Percentiles rank a stretch among this genome's conserved stretches.
phyloP scores from a whole-genome alignment of 2,797 vertebrate species.

The Enteromius unitaeniatus region DNA sequence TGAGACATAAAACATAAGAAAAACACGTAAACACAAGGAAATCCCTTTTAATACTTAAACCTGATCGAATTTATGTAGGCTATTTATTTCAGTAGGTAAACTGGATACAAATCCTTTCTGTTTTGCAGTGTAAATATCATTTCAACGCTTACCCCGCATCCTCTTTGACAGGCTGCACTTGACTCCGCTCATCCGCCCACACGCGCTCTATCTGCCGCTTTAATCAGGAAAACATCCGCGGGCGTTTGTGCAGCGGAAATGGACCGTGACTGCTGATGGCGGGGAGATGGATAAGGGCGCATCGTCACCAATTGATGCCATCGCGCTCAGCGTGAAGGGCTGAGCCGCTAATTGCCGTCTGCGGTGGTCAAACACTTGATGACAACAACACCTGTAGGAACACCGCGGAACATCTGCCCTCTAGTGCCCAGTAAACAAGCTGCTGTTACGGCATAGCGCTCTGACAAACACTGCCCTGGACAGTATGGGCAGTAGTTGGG shows the following conservation, averaged over 20 bases:
- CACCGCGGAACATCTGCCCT: slow-evolving; percentile 44
- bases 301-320: slow-evolving; percentile 62
- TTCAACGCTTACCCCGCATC: slow-evolving; percentile 57
- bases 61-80: background rate
- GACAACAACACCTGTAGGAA: slow-evolving; percentile 51
- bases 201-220: slow-evolving; percentile 64
- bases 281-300: slow-evolving; percentile 58
- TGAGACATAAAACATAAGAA: background rate
- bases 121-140: slow-evolving; percentile 32
- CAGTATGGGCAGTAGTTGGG: background rate
- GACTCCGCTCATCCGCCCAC: slow-evolving; percentile 57
- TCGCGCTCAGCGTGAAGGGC: slow-evolving; percentile 52
- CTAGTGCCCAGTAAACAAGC: slow-evolving; percentile 45
- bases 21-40: background rate
- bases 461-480: background rate
- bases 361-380: slow-evolving; percentile 59
- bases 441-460: background rate
- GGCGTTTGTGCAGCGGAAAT: slow-evolving; percentile 71
- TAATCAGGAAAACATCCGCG: slow-evolving; percentile 71
- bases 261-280: slow-evolving; percentile 66
- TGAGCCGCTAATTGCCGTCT: slow-evolving; percentile 52
- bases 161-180: slow-evolving; percentile 56
- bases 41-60: background rate
- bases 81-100: background rate
- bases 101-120: background rate